Conservation (phyloP, 2,888 invertebrate species). For the Hecatera dysodea region DNA sequence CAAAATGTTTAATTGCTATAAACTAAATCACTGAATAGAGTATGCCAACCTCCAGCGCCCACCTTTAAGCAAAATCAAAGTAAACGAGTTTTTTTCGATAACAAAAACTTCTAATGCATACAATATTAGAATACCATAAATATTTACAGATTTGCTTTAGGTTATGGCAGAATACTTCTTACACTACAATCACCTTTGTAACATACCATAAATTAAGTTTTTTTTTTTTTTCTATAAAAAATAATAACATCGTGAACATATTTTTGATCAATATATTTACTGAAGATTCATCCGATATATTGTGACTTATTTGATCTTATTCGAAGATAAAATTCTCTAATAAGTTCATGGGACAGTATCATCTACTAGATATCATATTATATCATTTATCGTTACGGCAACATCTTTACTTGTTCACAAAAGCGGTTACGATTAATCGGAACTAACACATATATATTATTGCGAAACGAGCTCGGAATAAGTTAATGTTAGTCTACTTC, state of each 20-base stretch:
- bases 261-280: slow-evolving; percentile 66
- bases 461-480: slow-evolving; percentile 71
- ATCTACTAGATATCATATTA: slow-evolving; percentile 61
- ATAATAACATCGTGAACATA: slow-evolving; percentile 68
- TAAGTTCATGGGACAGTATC: slow-evolving; percentile 61
- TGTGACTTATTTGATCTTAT: slow-evolving; percentile 70
- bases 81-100: slow-evolving; percentile 79
- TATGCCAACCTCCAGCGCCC: slow-evolving; percentile 81
- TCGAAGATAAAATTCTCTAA: slow-evolving; percentile 59
- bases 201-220: slow-evolving; percentile 70
- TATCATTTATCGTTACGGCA: slow-evolving; percentile 67
- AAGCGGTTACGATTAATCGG: slow-evolving; percentile 75
- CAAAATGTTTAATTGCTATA: slow-evolving; percentile 87
- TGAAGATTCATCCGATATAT: slow-evolving; percentile 66
- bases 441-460: slow-evolving; percentile 72
- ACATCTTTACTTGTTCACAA: slow-evolving; percentile 73
- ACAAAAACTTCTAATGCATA: slow-evolving; percentile 79
- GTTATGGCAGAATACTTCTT: slow-evolving; percentile 81
- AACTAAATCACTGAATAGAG: slow-evolving; percentile 88
- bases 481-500: slow-evolving; percentile 82
- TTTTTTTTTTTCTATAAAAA: slow-evolving; percentile 69
- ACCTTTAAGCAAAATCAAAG: slow-evolving; percentile 81
- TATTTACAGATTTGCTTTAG: slow-evolving; percentile 85
- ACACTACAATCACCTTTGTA: slow-evolving; percentile 82
- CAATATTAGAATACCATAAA: slow-evolving; percentile 72